Conservation (phyloP, 2,797 vertebrate genomes). For the Sebastes vulpes region DNA sequence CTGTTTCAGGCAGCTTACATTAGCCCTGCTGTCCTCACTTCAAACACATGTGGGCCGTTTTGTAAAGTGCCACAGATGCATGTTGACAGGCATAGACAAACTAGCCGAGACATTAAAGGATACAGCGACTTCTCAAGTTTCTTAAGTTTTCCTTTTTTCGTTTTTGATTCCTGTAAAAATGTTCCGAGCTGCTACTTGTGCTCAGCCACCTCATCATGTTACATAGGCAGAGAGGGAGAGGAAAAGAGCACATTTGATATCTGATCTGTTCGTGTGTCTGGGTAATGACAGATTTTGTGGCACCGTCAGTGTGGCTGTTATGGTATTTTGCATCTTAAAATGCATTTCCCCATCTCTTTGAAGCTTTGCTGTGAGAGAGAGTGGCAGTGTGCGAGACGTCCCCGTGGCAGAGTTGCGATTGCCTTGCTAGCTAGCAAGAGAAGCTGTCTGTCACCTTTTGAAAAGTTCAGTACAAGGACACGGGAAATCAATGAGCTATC, state of each 20-base stretch:
- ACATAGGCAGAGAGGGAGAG: conserved; percentile 58
- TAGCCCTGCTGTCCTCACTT: conserved; percentile 73
- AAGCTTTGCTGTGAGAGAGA: conserved; percentile 54
- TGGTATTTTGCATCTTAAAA: conserved; percentile 73
- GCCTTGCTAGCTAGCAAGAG: conserved; percentile 52
- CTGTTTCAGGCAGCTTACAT: conserved; percentile 71
- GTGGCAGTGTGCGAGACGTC: conserved; percentile 34
- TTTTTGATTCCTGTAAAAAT: conserved; percentile 72
- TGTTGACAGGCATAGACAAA: conserved; percentile 74
- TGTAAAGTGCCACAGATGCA: conserved; percentile 63
- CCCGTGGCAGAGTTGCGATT: conserved; percentile 66
- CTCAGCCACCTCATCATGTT: conserved; percentile 74
- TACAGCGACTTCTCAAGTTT: conserved; percentile 71
- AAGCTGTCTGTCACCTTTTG: conserved; percentile 78
- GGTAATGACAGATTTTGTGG: conserved; percentile 73
- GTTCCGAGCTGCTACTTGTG: conserved; percentile 64
- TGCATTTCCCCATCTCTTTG: conserved; percentile 59
- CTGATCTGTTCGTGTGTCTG: conserved; percentile 70
- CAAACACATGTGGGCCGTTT: conserved; percentile 67
- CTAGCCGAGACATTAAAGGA: conserved; percentile 75
- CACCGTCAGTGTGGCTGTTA: conserved; percentile 54
- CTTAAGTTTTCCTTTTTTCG: conserved; percentile 42
- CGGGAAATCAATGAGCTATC: conserved; percentile 80
- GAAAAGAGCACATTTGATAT: conserved; percentile 71
- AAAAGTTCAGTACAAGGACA: conserved; percentile 83